A percentile compares a stretch with the other conserved stretches of the same genome.
Conservation (phyloP, 1,140 invertebrate genomes). For the Diorhabda sublineata region DNA sequence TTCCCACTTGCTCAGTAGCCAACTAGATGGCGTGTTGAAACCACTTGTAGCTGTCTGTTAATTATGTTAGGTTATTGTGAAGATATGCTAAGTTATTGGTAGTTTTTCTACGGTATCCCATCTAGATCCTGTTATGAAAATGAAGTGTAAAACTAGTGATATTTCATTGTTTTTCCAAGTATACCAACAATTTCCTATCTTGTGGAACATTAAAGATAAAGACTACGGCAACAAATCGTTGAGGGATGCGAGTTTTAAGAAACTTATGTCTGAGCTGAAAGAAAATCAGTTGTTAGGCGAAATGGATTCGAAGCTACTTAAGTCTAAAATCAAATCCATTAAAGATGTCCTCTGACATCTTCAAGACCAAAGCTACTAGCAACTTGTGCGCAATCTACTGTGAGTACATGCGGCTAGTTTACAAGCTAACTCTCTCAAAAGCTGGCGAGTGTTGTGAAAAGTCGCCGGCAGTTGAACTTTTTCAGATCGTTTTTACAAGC, state of each 20-base stretch:
- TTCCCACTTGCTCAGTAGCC: constrained; percentile 1
- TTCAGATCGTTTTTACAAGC: too few species aligned
- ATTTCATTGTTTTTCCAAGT: constrained; percentile 10
- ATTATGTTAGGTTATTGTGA: constrained; percentile 5
- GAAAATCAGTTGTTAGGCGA: constrained; percentile 1
- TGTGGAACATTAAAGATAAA: too few species aligned
- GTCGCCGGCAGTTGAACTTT: too few species aligned
- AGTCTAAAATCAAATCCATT: neutral
- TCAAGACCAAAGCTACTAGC: too few species aligned
- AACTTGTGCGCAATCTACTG: too few species aligned
- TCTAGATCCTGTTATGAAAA: neutral
- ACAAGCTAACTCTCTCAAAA: too few species aligned
- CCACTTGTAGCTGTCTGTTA: neutral
- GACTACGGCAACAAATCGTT: too few species aligned
- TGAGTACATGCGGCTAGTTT: too few species aligned
- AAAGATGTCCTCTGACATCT: constrained; percentile 5
- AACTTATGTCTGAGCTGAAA: neutral
- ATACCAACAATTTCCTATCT: constrained; percentile 8
- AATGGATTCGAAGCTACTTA: neutral
- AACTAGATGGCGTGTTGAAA: neutral
- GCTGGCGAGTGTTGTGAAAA: too few species aligned
- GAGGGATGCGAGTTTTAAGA: neutral
- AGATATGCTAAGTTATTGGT: neutral
- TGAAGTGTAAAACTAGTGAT: neutral
- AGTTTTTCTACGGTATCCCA: neutral